Evolutionary conservation across 1,140 invertebrate species (phyloP), one percentile per base, ranked within the genome.

Genomic region (Nomia melanderi): DNA sequence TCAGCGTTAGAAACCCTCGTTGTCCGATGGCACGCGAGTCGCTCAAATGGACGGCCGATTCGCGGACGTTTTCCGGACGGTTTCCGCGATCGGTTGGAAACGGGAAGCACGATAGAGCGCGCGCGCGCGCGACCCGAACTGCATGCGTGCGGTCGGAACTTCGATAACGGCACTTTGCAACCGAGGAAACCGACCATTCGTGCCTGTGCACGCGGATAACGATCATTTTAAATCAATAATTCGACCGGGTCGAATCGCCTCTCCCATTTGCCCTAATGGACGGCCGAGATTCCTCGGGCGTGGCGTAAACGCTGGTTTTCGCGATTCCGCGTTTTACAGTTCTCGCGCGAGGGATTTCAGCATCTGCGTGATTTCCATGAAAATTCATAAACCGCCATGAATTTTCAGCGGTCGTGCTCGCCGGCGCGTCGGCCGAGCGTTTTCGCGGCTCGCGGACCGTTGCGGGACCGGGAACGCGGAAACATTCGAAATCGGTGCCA

Each of bases 201-300:
- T 29, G 36, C 36, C 39, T 50, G 69, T 33, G 64, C 36, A 31
- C 54, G 50, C 50, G 78, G 81, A 80, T 82, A 83, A 84, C 82
- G 79, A 87, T 87, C 85, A 73, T 77, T 74, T 60, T 64, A 63
- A 79, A 77, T 84, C 86, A 69, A 87, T 87, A 85, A 88, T 88
- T 87, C 72, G 81, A 77, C 76, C 80, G 79, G 67, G 78, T 81
- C 81, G 36, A 65, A 57, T 64, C 77, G 77, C 71, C 54, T 73
- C 60, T 77, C 63, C 72, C 72, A 74, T 79, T 84, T 75, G 63
- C 60, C 66, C 25, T 79, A 83, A 85, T 77, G 59, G 78, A 70
- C 78, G 79, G 83, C 82, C 77, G 75, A 84, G 81, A 82, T 78
- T 81, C 71, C 57, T 20, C 39, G 0, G 44, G 23, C n/a, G 60